Evolutionary conservation across 2,888 invertebrate genomes (phyloP), one percentile per base, ranked within the genome.

Genomic region (Sesamia inferens): DNA sequence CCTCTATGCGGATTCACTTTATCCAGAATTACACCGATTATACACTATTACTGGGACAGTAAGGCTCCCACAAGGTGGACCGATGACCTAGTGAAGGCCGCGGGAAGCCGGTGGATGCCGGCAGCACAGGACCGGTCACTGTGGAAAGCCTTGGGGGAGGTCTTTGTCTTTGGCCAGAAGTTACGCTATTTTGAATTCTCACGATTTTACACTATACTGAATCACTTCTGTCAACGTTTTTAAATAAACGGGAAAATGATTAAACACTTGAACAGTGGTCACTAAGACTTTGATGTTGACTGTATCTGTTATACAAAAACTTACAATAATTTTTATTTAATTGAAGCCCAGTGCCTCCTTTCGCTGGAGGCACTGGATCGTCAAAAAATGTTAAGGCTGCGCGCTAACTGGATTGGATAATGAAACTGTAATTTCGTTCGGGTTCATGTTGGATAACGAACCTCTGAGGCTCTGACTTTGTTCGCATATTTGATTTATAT

Each of bases 261-360:
- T 22, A 13, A n/a, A 61, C 61, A 5, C 24, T 19, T 14, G 24
- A 10, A 14, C 13, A 57, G 0, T 11, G 22, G 19, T 74, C 14
- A 44, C 5, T 47, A 39, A 54, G 0, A 22, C 4, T 31, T 48
- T 54, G 19, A 4, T 16, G 63, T 13, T 42, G 47, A 24, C 48
- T 58, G 58, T 76, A 68, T 31, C 31, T 63, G 42, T 31, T 31
- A 3, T 59, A 62, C 61, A 65, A 77, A 82, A 69, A 54, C 19
- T 10, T 57, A 57, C 31, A 72, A 70, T 75, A 74, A 83, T 78
- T 85, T 81, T 69, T 70, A 68, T 69, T 78, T 73, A 68, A 84
- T 85, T 73, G 71, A 76, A 76, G 10, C 19, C 76, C n/a, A n/a
- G n/a, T n/a, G n/a, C n/a, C n/a, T n/a, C n/a, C n/a, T n/a, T n/a